Base-by-base conservation (phyloP, 2,888 invertebrate genomes). In the Sarcophaga variegata region DNA sequence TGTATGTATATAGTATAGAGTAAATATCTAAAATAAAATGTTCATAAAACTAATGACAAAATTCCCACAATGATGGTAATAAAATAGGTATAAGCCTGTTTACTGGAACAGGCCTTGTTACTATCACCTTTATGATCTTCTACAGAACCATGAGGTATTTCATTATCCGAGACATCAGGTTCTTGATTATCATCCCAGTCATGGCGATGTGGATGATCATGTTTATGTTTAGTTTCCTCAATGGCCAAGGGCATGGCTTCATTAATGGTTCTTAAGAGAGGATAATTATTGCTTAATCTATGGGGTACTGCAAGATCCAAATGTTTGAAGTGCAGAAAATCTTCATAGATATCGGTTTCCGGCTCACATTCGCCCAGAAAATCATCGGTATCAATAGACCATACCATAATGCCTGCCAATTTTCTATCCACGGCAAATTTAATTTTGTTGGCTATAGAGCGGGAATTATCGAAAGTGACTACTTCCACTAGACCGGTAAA, bases 311-410 rank as follows among this genome's bases (percentile, higher is more conserved):
- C 84, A 45, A 37, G 27, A 49, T 83, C 77, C 17, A 80, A 63
- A 81, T 54, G 76, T 78, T 86, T 84, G 10, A 87, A 81, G 59
- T 88, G 59, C 88, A 90, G 89, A 87, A 94, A 95, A 90, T 95
- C 95, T 0, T 93, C 90, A 88, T 94, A 95, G 0, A 94, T 93
- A 69, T 95, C 94, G 0, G 91, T 89, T 63, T 94, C 95, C 1
- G 93, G 92, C 0, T 92, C 91, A 87, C 97, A 97, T 71, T 94
- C 94, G 0, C 97, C 97, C 27, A 94, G 94, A 92, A 97, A 97
- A 93, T 98, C 98, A 88, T 98, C 98, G 0, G 97, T 98, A 92
- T 98, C 98, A 60, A 97, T 95, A 60, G 97, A 97, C 98, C 98
- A 98, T 6, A 97, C 95, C 97, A 98, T 97, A 0, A 96, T 95